These are phyloP conservation scores for Sarcophaga subvicina DNA, from an alignment of 2,888 invertebrate species.

Conservation along the genomic window DNA sequence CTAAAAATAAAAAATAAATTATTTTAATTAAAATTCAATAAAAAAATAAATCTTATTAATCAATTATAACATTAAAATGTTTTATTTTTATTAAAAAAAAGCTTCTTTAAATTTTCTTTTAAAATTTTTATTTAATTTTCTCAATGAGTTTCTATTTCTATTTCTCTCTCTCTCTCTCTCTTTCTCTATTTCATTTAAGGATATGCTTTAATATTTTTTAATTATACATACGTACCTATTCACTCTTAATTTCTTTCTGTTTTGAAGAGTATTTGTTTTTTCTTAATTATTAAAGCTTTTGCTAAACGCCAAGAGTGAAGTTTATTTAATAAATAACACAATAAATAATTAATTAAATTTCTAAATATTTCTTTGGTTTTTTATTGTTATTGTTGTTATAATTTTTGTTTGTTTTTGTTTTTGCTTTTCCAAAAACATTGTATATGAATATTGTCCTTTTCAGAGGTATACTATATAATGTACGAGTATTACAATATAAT, in stretches of 20 bases:
- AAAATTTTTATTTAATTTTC: too few relatives aligned
- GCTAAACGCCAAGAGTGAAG: neutral
- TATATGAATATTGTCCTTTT: constrained; percentile 65
- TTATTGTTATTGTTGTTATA: neutral
- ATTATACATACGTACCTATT: neutral
- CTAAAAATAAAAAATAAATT: too few relatives aligned
- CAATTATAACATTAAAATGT: too few relatives aligned
- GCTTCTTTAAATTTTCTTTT: too few relatives aligned
- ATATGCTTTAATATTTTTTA: neutral
- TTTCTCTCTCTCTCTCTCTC: too few relatives aligned
- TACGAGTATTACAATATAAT: neutral
- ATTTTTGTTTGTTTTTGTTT: neutral
- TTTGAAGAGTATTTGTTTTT: neutral
- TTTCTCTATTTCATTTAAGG: too few relatives aligned
- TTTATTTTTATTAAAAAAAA: too few relatives aligned
- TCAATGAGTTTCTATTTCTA: too few relatives aligned
- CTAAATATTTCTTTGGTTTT: constrained; percentile 21
- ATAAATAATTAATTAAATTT: constrained; percentile 9
- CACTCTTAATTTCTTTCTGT: too few relatives aligned
- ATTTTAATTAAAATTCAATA: too few relatives aligned
- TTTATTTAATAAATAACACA: too few relatives aligned
- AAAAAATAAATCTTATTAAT: too few relatives aligned
- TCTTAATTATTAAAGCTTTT: neutral
- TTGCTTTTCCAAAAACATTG: constrained; percentile 24
- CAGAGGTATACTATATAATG: constrained; percentile 62